phyloP scores from a whole-genome alignment of 37 sponge, comb jelly and placozoan genomes.

The Bolinopsis microptera region DNA sequence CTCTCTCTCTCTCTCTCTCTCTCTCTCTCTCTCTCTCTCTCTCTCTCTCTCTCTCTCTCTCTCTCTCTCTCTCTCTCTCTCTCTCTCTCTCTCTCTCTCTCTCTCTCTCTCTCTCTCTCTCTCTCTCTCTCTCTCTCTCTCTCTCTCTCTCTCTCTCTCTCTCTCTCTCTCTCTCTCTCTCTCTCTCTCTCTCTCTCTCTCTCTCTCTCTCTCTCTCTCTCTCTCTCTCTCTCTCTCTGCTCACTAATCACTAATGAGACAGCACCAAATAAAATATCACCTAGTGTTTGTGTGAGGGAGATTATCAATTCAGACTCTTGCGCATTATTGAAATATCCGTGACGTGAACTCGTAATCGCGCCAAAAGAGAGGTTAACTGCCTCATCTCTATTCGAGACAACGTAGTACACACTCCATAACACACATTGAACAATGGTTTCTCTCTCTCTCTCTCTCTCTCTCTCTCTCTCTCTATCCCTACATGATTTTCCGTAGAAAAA shows the following conservation, averaged over 20 bases:
- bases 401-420: neutral
- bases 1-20: neutral
- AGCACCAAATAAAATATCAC: neutral
- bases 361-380: too few species aligned
- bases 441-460: neutral
- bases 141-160: conserved; percentile 29
- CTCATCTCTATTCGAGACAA: too few species aligned
- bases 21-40: neutral
- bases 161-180: neutral
- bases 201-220: neutral
- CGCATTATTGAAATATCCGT: too few species aligned
- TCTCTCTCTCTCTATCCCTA: too few species aligned
- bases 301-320: too few species aligned
- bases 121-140: neutral
- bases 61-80: neutral
- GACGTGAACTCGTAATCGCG: too few species aligned
- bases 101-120: neutral
- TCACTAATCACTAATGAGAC: neutral
- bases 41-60: neutral
- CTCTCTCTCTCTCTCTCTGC: neutral
- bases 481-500: neutral
- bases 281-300: too few species aligned
- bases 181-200: neutral
- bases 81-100: neutral
- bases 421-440: neutral